Conservation (phyloP, 2,113 vertebrate genomes). For the Hassar affinis region DNA sequence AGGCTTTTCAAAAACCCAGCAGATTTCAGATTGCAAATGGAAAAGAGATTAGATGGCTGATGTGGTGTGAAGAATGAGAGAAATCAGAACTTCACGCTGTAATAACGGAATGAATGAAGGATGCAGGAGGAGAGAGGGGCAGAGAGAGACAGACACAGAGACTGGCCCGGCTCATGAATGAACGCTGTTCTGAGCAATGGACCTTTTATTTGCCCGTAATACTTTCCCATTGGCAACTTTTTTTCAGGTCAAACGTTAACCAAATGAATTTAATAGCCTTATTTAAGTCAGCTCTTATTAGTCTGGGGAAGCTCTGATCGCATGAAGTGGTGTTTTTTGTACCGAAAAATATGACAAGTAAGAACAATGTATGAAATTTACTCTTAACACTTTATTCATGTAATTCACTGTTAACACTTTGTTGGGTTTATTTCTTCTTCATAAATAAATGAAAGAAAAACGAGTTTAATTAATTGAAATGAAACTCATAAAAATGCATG, state of each 20-base stretch:
- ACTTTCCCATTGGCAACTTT: conserved; percentile 78
- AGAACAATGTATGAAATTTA: background rate
- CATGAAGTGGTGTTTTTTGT: background rate
- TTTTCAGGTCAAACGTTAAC: conserved; percentile 79
- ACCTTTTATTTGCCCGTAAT: conserved; percentile 61
- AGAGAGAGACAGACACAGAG: conserved; percentile 49
- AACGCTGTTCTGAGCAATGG: conserved; percentile 65
- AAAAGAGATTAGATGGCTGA: conserved; percentile 83
- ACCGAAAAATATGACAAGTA: background rate
- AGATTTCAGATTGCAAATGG: conserved; percentile 80
- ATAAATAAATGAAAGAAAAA: background rate
- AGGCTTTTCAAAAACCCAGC: conserved; percentile 79
- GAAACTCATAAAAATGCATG: too few species aligned
- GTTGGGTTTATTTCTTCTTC: background rate
- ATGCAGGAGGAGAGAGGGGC: conserved; percentile 47
- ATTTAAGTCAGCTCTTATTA: conserved; percentile 69
- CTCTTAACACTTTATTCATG: too few species aligned
- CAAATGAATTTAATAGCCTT: conserved; percentile 81
- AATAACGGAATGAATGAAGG: conserved; percentile 77
- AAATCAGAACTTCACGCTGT: conserved; percentile 83
- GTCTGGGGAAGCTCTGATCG: background rate
- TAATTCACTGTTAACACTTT: background rate
- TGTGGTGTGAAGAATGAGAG: conserved; percentile 81
- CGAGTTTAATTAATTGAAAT: background rate
- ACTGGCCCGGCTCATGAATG: conserved; percentile 73